A percentile compares a stretch with the other conserved stretches of the same genome.
phyloP scores from a whole-genome alignment of 2,888 invertebrate genomes.

The Tetragonisca angustula region DNA sequence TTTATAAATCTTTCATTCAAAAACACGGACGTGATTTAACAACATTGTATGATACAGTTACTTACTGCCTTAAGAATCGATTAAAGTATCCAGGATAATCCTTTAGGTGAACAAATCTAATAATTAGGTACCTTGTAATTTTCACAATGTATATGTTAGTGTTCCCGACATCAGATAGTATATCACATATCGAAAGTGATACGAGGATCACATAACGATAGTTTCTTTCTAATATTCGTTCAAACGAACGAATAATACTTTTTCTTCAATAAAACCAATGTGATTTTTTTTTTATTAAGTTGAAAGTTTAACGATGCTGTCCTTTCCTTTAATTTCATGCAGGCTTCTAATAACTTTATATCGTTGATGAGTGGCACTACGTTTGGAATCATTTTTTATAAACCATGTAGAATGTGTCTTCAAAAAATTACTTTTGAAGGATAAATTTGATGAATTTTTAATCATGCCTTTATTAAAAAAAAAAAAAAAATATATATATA shows the following conservation, averaged over 20 bases:
- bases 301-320: background rate
- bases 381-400: slow-evolving; percentile 39
- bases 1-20: slow-evolving; percentile 28
- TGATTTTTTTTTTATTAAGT: slow-evolving; percentile 7
- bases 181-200: slow-evolving; percentile 11
- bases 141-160: slow-evolving; percentile 30
- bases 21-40: slow-evolving; percentile 47
- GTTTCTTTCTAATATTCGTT: slow-evolving; percentile 1
- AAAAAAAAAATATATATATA: slow-evolving; percentile 50
- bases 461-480: slow-evolving; percentile 60
- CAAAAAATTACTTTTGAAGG: slow-evolving; percentile 18
- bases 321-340: slow-evolving; percentile 3
- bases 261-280: slow-evolving; percentile 21
- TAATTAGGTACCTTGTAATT: slow-evolving; percentile 60
- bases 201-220: slow-evolving; percentile 9
- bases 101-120: slow-evolving; percentile 43
- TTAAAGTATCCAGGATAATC: slow-evolving; percentile 32
- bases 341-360: slow-evolving; percentile 12
- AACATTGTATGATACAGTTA: slow-evolving; percentile 36
- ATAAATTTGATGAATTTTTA: slow-evolving; percentile 30
- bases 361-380: slow-evolving; percentile 27
- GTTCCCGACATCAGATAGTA: slow-evolving; percentile 36
- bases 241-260: slow-evolving; percentile 16
- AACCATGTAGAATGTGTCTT: slow-evolving; percentile 10
- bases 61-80: slow-evolving; percentile 31